Conservation (phyloP, 2,888 invertebrate species). For the Escarpia spicata region DNA sequence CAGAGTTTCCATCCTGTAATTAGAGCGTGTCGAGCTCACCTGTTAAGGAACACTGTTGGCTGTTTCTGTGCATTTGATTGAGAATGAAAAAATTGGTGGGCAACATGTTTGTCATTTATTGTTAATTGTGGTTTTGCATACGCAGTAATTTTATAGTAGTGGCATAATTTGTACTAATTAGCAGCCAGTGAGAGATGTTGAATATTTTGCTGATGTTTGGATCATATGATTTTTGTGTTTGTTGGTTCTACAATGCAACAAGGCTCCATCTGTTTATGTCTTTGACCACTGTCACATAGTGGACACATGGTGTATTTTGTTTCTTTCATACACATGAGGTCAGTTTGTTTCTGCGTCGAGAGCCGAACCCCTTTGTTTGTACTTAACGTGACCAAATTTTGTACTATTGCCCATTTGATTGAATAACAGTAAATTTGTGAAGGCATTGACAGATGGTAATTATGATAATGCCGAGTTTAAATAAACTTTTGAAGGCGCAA, state of each 20-base stretch:
- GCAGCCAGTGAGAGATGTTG: neutral
- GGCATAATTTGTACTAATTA: slow-evolving; percentile 13
- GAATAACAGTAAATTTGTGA: neutral
- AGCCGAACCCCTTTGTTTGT: neutral
- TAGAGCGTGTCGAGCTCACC: neutral
- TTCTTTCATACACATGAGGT: neutral
- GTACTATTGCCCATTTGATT: neutral
- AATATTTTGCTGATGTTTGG: neutral
- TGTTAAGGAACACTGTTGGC: neutral
- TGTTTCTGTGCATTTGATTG: neutral
- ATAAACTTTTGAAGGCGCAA: neutral
- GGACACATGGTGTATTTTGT: neutral
- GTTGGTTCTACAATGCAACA: neutral
- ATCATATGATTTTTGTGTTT: neutral
- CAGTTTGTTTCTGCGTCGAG: neutral
- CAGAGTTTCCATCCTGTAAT: neutral
- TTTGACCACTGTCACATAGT: neutral
- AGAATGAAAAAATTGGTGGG: neutral
- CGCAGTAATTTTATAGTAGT: slow-evolving; percentile 8
- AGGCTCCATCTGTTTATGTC: neutral
- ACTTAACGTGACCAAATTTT: slow-evolving; percentile 1
- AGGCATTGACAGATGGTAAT: neutral
- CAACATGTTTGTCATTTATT: neutral
- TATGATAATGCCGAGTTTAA: neutral
- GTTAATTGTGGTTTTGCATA: neutral